phyloP scores from a whole-genome alignment of 2,113 vertebrate species.

The Neolamprologus sp. region DNA sequence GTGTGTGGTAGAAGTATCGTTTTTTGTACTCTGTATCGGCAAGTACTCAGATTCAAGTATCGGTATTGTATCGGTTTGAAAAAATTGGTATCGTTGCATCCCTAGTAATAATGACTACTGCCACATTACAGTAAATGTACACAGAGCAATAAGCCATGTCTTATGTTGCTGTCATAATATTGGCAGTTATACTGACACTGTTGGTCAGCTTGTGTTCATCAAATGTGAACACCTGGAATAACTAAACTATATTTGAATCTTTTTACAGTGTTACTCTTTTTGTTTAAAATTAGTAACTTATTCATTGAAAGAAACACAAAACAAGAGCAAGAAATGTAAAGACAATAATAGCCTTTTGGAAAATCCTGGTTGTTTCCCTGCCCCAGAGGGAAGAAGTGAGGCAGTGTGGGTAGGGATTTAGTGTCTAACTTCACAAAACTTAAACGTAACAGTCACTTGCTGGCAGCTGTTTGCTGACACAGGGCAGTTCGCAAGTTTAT shows the following conservation, averaged over 20 bases:
- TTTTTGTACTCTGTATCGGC: no score
- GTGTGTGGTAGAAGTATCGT: no score
- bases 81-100: no score
- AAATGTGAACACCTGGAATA: not conserved
- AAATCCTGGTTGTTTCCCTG: not conserved
- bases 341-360: not conserved
- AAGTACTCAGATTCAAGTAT: no score
- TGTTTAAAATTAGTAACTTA: accelerated
- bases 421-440: not conserved
- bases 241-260: not conserved
- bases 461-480: not conserved
- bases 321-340: not conserved
- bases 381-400: not conserved
- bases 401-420: not conserved
- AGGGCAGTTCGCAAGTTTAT: not conserved
- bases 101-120: not conserved
- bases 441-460: not conserved
- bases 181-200: not conserved
- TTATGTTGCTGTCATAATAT: not conserved
- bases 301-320: not conserved
- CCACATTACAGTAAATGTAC: not conserved
- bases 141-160: not conserved
- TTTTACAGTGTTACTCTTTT: not conserved
- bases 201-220: not conserved
- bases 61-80: no score